A percentile compares a stretch with the other conserved stretches of the same genome.
Conservation (phyloP, 2,888 invertebrate species). For the Deilephila elpenor region DNA sequence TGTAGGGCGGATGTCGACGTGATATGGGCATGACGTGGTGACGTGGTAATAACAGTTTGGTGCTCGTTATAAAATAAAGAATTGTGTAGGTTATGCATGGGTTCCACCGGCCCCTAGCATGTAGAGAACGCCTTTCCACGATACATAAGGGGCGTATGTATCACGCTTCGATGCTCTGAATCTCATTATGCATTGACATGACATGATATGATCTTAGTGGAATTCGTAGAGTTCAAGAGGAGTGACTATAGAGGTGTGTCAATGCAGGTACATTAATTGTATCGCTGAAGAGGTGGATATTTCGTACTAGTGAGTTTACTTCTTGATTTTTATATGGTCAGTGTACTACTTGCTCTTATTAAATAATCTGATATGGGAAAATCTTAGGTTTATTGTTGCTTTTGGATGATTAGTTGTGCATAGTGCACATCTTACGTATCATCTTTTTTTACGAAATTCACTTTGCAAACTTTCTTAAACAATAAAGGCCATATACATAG, state of each 20-base stretch:
- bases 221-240: background rate
- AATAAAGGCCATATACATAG: too few species aligned
- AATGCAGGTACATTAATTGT: background rate
- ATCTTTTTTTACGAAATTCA: too few species aligned
- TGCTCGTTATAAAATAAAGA: constrained; percentile 79
- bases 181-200: constrained; percentile 24
- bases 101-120: constrained; percentile 65
- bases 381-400: too few species aligned
- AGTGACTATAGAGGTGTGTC: background rate
- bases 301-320: background rate
- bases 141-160: constrained; percentile 26
- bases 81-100: constrained; percentile 76
- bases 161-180: constrained; percentile 20
- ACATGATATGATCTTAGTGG: constrained; percentile 17
- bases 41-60: constrained; percentile 80
- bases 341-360: too few species aligned
- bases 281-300: background rate
- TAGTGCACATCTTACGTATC: too few species aligned
- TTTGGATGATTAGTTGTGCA: too few species aligned
- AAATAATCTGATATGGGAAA: too few species aligned
- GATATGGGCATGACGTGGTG: constrained; percentile 80
- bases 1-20: constrained; percentile 77
- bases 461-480: too few species aligned
- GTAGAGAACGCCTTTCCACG: constrained; percentile 39
- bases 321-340: background rate